These are phyloP conservation scores for Meleagris gallopavo DNA, from an alignment of 2,113 vertebrate genomes.

Conservation along the genomic window DNA sequence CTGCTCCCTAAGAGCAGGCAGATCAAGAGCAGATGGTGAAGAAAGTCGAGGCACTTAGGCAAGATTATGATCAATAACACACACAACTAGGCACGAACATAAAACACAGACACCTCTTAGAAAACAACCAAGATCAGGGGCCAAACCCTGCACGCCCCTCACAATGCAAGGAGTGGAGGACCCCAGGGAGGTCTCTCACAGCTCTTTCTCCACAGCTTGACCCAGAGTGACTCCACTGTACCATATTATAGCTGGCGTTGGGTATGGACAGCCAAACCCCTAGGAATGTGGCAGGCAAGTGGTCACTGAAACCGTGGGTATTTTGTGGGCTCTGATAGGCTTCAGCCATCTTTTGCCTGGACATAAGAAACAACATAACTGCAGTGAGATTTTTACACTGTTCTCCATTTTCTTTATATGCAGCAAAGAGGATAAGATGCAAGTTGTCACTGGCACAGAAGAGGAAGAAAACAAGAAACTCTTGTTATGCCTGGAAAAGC, in stretches of 20 bases:
- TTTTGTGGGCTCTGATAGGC: not conserved
- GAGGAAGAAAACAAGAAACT: not conserved
- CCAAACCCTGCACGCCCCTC: not conserved
- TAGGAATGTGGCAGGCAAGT: not conserved
- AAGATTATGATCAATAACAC: not conserved
- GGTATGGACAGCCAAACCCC: not conserved
- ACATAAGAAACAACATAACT: not conserved
- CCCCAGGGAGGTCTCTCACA: accelerated
- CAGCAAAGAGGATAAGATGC: not conserved
- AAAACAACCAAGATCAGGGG: not conserved
- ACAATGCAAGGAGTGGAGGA: accelerated
- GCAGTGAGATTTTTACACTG: not conserved
- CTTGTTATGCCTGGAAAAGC: not conserved
- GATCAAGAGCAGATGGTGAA: not conserved
- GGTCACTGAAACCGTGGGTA: not conserved
- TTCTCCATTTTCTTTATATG: not conserved
- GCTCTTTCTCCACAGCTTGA: not conserved
- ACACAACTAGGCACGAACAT: not conserved
- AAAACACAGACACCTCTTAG: not conserved
- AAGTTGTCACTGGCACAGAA: not conserved
- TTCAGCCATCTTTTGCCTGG: not conserved
- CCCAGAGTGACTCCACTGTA: not conserved
- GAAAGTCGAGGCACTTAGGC: not conserved
- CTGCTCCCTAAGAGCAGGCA: not conserved
- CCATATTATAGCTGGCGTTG: not conserved